Percentiles rank a stretch among this genome's conserved stretches.
These are phyloP conservation scores for Campaea margaritaria DNA, from an alignment of 2,888 invertebrate species.

Conservation along the genomic window DNA sequence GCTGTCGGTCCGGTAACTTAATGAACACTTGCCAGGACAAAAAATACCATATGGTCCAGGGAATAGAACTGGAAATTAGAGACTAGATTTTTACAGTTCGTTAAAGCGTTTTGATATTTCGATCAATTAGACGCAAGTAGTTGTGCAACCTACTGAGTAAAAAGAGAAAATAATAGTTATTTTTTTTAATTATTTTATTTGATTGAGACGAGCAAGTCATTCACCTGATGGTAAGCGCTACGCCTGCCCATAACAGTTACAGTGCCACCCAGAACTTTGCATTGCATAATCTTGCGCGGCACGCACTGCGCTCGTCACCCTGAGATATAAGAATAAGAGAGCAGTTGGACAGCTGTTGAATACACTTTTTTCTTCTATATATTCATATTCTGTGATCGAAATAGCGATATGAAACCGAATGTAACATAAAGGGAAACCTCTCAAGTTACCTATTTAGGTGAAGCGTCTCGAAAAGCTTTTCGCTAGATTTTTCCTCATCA, in stretches of 20 bases:
- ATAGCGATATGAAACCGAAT: neutral
- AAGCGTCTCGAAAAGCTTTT: constrained; percentile 4
- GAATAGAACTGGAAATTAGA: constrained; percentile 5
- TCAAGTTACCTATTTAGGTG: neutral
- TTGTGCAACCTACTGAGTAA: neutral
- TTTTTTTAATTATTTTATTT: too few relatives aligned
- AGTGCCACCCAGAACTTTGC: too few relatives aligned
- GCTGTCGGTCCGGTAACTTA: constrained; percentile 31
- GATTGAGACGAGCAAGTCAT: too few relatives aligned
- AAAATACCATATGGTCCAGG: neutral
- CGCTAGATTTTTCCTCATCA: constrained; percentile 7
- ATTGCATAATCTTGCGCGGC: too few relatives aligned
- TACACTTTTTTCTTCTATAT: too few relatives aligned
- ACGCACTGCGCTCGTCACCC: too few relatives aligned
- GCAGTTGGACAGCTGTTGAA: too few relatives aligned
- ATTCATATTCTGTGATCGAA: too few relatives aligned
- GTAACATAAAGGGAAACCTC: constrained; percentile 2
- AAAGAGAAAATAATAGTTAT: neutral
- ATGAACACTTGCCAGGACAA: constrained; percentile 23
- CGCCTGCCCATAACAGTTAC: too few relatives aligned
- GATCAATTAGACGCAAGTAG: neutral
- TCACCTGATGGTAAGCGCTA: too few relatives aligned
- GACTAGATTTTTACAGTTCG: neutral
- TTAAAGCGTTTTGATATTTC: neutral
- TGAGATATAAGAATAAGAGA: too few relatives aligned